Evolutionary conservation across 1,140 invertebrate genomes (phyloP).

Genomic region (Popillia japonica): DNA sequence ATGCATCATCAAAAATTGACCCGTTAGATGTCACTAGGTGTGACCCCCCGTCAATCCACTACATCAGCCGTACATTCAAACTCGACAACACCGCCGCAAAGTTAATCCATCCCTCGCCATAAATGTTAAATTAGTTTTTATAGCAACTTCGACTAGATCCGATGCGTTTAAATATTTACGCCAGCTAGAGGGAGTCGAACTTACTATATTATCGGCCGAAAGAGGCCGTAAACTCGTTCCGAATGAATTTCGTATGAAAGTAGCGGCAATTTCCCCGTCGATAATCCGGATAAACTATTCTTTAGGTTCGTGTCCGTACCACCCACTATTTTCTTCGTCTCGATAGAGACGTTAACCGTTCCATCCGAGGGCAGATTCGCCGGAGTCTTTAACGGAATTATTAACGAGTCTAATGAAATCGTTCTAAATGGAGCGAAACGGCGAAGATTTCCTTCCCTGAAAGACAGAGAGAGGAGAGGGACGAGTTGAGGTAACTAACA

Average conservation of each 20-base stretch:
- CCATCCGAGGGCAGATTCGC: not conserved
- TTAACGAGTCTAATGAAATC: constrained; percentile 4
- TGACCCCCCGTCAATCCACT: not conserved
- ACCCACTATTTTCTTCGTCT: not conserved
- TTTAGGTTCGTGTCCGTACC: not conserved
- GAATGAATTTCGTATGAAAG: not conserved
- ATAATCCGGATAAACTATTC: too few relatives aligned
- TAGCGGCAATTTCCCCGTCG: not conserved
- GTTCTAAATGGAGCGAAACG: not conserved
- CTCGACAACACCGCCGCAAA: not conserved
- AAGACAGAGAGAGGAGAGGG: too few relatives aligned
- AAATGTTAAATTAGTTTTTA: constrained; percentile 16
- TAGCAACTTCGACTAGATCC: not conserved
- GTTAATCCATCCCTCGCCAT: not conserved
- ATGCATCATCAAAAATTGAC: not conserved
- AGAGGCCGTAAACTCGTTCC: not conserved
- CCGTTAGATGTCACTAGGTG: not conserved
- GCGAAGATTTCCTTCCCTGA: not conserved
- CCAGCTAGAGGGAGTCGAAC: not conserved
- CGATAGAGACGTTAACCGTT: not conserved
- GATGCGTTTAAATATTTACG: not conserved
- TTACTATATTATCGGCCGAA: constrained; percentile 5
- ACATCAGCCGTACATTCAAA: not conserved
- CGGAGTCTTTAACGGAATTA: not conserved
- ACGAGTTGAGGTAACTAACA: not conserved